phyloP scores from a whole-genome alignment of 2,113 vertebrate species.

The Datnioides undecimradiatus region DNA sequence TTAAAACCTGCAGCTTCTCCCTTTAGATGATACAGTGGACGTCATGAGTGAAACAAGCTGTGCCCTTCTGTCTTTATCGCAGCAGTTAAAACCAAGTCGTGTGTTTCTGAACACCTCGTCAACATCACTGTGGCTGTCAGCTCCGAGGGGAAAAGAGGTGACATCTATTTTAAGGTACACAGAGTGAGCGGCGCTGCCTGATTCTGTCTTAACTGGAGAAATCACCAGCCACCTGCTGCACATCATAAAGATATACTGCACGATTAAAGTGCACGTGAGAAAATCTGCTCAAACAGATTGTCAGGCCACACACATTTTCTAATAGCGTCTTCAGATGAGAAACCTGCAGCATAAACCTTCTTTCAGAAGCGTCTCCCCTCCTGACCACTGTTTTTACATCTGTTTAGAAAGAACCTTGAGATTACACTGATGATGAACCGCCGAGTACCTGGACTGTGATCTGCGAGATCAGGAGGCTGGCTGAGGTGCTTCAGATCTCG shows the following conservation, averaged over 20 bases:
- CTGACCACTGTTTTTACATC: conserved; percentile 11
- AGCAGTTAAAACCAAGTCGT: conserved; percentile 1
- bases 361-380: neutral
- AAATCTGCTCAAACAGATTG: conserved; percentile 60
- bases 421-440: conserved; percentile 4
- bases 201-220: conserved; percentile 54
- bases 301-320: conserved; percentile 51
- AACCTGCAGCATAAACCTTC: conserved; percentile 18
- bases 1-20: neutral
- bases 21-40: conserved; percentile 1
- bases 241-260: conserved; percentile 45
- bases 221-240: conserved; percentile 55
- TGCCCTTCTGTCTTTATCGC: conserved; percentile 18
- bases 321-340: conserved; percentile 41
- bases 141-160: conserved; percentile 42
- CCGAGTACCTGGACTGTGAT: conserved; percentile 62
- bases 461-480: conserved; percentile 27
- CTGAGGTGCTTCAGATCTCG: conserved; percentile 52
- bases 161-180: conserved; percentile 70
- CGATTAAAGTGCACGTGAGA: conserved; percentile 47
- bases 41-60: neutral
- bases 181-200: conserved; percentile 38
- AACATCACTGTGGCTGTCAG: conserved; percentile 54
- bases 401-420: conserved; percentile 36
- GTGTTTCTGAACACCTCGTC: conserved; percentile 53